Conservation (phyloP, 2,797 vertebrate species). For the Ptychadena robeensis region DNA sequence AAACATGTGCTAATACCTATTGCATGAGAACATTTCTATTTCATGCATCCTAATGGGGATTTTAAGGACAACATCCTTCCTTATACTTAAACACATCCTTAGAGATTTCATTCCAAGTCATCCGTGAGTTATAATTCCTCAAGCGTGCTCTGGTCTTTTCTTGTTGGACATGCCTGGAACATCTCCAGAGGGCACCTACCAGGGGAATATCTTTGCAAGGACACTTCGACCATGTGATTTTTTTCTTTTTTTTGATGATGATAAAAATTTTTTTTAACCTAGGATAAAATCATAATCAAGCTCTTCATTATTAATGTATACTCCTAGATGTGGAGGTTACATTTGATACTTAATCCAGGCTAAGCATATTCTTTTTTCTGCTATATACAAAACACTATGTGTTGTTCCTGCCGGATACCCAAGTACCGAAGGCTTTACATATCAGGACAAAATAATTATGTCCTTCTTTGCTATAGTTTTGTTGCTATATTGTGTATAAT, state of each 20-base stretch:
- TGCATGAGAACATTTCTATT: neutral
- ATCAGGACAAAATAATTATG: too few relatives aligned
- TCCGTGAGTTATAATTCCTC: neutral
- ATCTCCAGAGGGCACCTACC: neutral
- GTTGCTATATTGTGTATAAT: too few relatives aligned
- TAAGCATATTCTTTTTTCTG: too few relatives aligned
- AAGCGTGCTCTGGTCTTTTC: neutral
- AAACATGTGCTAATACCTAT: neutral
- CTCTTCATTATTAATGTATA: too few relatives aligned
- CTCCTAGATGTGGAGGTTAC: too few relatives aligned
- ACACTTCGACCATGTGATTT: neutral
- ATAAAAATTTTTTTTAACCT: neutral
- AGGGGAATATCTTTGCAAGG: neutral
- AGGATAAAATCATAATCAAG: neutral
- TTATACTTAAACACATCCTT: neutral
- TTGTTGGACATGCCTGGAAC: neutral
- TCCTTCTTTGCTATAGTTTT: too few relatives aligned
- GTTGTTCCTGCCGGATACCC: too few relatives aligned
- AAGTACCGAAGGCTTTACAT: too few relatives aligned
- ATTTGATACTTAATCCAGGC: too few relatives aligned
- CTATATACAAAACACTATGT: too few relatives aligned
- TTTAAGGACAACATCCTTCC: neutral
- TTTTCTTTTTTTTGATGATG: neutral
- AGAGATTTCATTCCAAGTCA: neutral
- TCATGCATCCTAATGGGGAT: neutral